Conservation (phyloP, 2,113 vertebrate species). For the Nannospalax galili region DNA sequence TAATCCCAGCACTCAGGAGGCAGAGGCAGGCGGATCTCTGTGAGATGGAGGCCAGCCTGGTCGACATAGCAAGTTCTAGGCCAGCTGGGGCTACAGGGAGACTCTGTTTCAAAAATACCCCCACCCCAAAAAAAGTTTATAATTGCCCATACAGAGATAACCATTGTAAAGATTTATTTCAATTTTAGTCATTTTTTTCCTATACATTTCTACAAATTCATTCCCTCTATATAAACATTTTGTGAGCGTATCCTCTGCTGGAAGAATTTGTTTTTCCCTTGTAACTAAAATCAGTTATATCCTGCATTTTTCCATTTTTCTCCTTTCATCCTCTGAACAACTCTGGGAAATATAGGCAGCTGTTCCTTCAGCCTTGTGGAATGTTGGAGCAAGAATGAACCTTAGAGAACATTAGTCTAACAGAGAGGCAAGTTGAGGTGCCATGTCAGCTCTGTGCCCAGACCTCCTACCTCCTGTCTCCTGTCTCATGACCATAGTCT, state of each 20-base stretch:
- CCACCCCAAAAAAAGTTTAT: background rate
- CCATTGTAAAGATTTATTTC: background rate
- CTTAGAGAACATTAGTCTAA: background rate
- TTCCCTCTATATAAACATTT: slow-evolving; percentile 22
- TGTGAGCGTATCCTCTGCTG: background rate
- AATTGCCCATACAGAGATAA: background rate
- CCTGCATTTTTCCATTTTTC: background rate
- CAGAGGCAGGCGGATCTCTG: too few species aligned
- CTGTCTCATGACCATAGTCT: background rate
- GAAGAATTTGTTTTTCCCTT: background rate
- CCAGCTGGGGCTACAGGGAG: too few species aligned
- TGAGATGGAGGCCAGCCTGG: too few species aligned
- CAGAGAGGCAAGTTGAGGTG: background rate
- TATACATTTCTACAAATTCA: background rate
- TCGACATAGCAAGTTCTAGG: too few species aligned
- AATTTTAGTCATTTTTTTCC: background rate
- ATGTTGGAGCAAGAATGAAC: background rate
- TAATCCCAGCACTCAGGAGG: too few species aligned
- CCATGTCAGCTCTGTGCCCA: background rate
- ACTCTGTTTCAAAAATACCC: too few species aligned
- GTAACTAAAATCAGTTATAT: background rate
- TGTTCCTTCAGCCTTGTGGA: background rate
- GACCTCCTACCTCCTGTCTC: background rate
- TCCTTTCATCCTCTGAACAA: background rate
- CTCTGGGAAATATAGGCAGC: background rate